Evolutionary conservation across 2,113 vertebrate species (phyloP).

Genomic region (Formicarius rufipectus): DNA sequence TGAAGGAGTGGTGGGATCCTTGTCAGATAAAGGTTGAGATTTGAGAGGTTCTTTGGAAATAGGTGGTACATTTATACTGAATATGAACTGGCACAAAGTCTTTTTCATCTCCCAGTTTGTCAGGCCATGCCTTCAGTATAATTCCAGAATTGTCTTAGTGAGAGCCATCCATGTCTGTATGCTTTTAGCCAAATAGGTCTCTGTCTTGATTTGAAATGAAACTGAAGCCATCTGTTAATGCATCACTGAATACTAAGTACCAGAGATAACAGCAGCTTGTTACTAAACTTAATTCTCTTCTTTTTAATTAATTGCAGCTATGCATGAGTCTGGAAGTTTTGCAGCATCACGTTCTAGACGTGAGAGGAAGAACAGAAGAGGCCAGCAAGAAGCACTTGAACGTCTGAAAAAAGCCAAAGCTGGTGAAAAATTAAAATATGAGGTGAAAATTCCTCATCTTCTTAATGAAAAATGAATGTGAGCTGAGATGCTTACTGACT

Average conservation of each 20-base stretch:
- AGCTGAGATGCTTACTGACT: background rate
- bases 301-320: conserved; percentile 28
- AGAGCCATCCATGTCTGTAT: background rate
- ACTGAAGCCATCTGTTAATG: background rate
- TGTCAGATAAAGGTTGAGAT: background rate
- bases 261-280: background rate
- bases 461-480: background rate
- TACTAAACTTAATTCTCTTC: background rate
- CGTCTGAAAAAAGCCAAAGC: conserved; percentile 89
- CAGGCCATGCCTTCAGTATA: background rate
- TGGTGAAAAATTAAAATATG: conserved; percentile 95
- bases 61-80: background rate
- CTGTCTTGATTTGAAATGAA: background rate
- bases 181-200: background rate
- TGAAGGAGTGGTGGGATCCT: background rate
- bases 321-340: conserved; percentile 71
- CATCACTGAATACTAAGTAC: background rate
- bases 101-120: background rate
- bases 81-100: background rate
- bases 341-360: conserved; percentile 85
- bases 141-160: background rate
- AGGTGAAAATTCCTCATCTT: conserved; percentile 76
- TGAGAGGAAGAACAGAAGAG: conserved; percentile 88
- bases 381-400: conserved; percentile 90
- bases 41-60: background rate